Percentiles rank a stretch among this genome's conserved stretches.
phyloP scores from a whole-genome alignment of 2,113 vertebrate genomes.

The Pomatorhinus ruficollis region DNA sequence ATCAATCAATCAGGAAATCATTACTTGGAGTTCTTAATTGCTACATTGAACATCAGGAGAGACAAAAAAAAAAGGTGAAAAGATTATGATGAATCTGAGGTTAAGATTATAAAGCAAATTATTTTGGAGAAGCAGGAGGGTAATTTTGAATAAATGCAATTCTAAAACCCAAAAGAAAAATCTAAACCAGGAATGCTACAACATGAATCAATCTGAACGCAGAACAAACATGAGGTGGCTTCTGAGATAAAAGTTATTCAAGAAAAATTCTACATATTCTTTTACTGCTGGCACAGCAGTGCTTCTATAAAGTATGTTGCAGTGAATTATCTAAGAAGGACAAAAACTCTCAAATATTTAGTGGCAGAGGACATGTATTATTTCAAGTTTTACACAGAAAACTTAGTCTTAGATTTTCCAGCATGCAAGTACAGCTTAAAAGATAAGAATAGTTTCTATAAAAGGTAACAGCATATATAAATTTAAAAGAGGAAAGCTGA shows the following conservation, averaged over 20 bases:
- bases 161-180: neutral
- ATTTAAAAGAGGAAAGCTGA: neutral
- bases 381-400: neutral
- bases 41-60: neutral
- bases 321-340: neutral
- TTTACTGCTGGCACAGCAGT: neutral
- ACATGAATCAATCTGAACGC: neutral
- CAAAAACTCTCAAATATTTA: neutral
- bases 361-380: neutral
- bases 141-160: neutral
- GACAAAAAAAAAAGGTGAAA: neutral
- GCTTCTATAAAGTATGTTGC: neutral
- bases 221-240: neutral
- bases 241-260: neutral
- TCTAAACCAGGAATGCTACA: neutral
- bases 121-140: neutral
- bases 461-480: neutral
- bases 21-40: neutral
- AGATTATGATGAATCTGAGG: neutral
- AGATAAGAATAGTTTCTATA: neutral
- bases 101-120: neutral
- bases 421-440: neutral
- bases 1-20: no score
- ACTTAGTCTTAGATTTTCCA: neutral
- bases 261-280: neutral